Base-by-base conservation (phyloP, 2,888 invertebrate genomes). In the Ormyrus pomaceus region DNA sequence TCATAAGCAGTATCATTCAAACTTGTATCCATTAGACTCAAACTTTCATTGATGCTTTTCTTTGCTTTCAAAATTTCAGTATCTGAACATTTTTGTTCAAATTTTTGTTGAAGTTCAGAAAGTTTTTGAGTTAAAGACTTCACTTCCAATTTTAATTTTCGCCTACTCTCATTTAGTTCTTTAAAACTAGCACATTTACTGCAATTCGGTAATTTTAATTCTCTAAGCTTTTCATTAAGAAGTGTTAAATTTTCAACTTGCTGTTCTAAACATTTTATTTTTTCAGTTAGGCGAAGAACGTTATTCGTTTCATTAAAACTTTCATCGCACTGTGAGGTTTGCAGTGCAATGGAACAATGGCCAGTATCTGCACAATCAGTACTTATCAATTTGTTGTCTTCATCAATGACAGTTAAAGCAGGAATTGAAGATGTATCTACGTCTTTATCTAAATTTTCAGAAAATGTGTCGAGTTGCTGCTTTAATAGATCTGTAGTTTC, bases 141-240 rank as follows among this genome's bases (percentile, higher is more conserved):
- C 0, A 87, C 75, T 53, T 90, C 86, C 3, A 86, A 72, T 34
- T 88, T 89, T 1, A 88, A 56, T 6, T 82, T 68, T 69, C 86
- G 85, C 45, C 85, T 83, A 45, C 83, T 86, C n/a, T 88, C 85
- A 10, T 83, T 86, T 5, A 87, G 66, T 61, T 88, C 87, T 8
- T 84, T 85, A 6, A 87, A 65, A 64, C 89, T 85, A 0, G 68
- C 75, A 46, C 89, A 90, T 34, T 87, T 84, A 19, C 69, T 83
- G 68, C 90, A 89, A 3, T 85, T 78, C 3, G 83, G 83, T 3
- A 86, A 73, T 80, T 88, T 88, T n/a, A 86, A 51, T 2, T 87
- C 85, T 11, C 83, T 83, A n/a, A 88, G 83, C 53, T 87, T 88
- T 48, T 85, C 83, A 48, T 89, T 89, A 45, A 87, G 77, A 8